Conservation (phyloP, 2,888 invertebrate species). For the Coelopa pilipes region DNA sequence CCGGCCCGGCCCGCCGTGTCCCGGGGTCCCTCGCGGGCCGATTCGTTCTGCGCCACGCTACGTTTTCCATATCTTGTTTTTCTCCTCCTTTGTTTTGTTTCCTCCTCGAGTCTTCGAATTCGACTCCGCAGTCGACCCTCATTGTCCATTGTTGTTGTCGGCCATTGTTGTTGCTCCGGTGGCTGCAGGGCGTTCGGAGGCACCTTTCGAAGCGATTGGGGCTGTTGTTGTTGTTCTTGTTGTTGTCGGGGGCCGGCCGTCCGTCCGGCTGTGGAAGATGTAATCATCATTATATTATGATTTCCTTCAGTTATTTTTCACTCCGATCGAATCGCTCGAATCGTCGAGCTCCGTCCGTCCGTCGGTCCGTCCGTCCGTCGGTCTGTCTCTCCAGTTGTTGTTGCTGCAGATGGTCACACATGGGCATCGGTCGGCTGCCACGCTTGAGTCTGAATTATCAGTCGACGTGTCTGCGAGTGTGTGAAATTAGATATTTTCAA, state of each 20-base stretch:
- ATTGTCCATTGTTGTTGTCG: background rate
- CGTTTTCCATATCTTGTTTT: conserved; percentile 40
- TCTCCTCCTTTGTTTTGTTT: conserved; percentile 44
- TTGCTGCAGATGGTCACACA: background rate
- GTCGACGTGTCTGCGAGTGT: conserved; percentile 5
- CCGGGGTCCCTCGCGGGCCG: conserved; percentile 21
- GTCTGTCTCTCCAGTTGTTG: background rate
- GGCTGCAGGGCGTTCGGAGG: background rate
- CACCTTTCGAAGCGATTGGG: conserved; percentile 3
- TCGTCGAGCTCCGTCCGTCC: background rate
- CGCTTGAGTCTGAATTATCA: conserved; percentile 7
- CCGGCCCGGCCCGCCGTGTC: background rate
- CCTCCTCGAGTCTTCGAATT: conserved; percentile 9
- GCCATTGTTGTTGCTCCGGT: background rate
- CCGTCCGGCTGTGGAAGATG: conserved; percentile 32
- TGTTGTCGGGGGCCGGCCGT: no score
- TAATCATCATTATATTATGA: conserved; percentile 60
- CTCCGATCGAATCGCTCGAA: background rate
- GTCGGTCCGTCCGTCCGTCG: background rate
- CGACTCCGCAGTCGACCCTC: background rate
- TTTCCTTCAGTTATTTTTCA: conserved; percentile 49
- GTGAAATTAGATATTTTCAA: conserved; percentile 26
- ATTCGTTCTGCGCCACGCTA: conserved; percentile 30
- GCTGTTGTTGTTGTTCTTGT: background rate
- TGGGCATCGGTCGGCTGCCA: background rate